A percentile compares a stretch with the other conserved stretches of the same genome.
phyloP scores from a whole-genome alignment of 1,140 invertebrate species.

The Manduca sexta region DNA sequence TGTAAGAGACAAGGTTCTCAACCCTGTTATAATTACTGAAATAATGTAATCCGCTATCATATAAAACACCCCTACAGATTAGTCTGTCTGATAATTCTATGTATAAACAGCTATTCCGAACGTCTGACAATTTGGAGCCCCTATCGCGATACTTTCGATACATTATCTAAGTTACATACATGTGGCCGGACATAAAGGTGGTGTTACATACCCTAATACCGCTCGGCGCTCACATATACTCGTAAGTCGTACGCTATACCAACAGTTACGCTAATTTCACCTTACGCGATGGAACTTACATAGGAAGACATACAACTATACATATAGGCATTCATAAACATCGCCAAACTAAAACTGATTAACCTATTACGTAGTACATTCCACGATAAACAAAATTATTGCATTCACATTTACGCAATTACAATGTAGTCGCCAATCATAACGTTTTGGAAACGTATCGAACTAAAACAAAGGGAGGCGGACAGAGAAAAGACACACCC shows the following conservation, averaged over 20 bases:
- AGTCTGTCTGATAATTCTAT: slow-evolving; percentile 32
- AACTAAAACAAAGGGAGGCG: no score
- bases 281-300: slow-evolving; percentile 60
- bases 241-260: slow-evolving; percentile 18
- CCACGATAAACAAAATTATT: slow-evolving; percentile 12
- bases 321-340: slow-evolving; percentile 39
- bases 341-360: slow-evolving; percentile 23
- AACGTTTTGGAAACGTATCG: no score
- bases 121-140: slow-evolving; percentile 45
- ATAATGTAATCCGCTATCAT: slow-evolving; percentile 39
- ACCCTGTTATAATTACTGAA: slow-evolving; percentile 32
- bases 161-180: slow-evolving; percentile 48
- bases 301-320: slow-evolving; percentile 70
- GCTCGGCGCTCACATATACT: slow-evolving; percentile 1
- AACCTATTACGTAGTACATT: slow-evolving; percentile 18
- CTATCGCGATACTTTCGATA: slow-evolving; percentile 48
- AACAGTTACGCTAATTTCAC: slow-evolving; percentile 46
- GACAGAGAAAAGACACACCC: no score
- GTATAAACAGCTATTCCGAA: slow-evolving; percentile 42
- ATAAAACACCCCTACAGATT: slow-evolving; percentile 52
- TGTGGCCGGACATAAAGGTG: slow-evolving; percentile 58
- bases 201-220: slow-evolving; percentile 18
- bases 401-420: slow-evolving; percentile 4
- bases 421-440: no score
- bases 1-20: slow-evolving; percentile 36